Evolutionary conservation across 2,888 invertebrate species (phyloP).

Genomic region (Xanthia togata): DNA sequence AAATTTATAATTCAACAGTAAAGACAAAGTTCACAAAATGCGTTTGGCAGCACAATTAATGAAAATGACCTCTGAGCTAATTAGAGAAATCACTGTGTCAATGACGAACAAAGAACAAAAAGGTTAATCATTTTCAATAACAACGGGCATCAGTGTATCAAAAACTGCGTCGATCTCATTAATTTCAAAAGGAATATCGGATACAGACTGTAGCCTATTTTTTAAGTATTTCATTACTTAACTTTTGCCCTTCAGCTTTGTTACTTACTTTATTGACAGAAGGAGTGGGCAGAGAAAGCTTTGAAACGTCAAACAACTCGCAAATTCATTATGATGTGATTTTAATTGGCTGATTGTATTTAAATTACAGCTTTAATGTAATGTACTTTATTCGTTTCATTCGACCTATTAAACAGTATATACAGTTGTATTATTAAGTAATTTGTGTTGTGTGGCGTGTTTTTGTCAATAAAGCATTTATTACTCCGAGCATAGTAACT

Average conservation of each 20-base stretch:
- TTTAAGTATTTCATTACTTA: conserved; percentile 24
- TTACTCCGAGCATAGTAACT: conserved; percentile 31
- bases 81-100: conserved; percentile 85
- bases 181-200: conserved; percentile 63
- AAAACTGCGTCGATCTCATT: conserved; percentile 75
- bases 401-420: conserved; percentile 24
- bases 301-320: conserved; percentile 64
- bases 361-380: conserved; percentile 65
- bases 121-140: conserved; percentile 74
- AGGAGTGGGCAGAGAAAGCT: conserved; percentile 76
- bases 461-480: conserved; percentile 48
- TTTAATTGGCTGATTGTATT: conserved; percentile 77
- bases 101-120: conserved; percentile 78
- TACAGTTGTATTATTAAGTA: conserved; percentile 44
- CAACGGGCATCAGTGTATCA: conserved; percentile 71
- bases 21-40: conserved; percentile 30
- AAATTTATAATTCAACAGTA: conserved; percentile 1
- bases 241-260: conserved; percentile 44
- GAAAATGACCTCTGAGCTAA: conserved; percentile 77
- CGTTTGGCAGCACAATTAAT: conserved; percentile 40
- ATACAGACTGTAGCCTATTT: conserved; percentile 42
- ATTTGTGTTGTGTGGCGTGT: conserved; percentile 32
- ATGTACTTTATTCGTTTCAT: conserved; percentile 55
- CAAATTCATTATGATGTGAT: conserved; percentile 74
- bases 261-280: conserved; percentile 62